Evolutionary conservation across 2,113 vertebrate genomes (phyloP), one percentile per base, ranked within the genome.

Genomic region (Perca fluviatilis): DNA sequence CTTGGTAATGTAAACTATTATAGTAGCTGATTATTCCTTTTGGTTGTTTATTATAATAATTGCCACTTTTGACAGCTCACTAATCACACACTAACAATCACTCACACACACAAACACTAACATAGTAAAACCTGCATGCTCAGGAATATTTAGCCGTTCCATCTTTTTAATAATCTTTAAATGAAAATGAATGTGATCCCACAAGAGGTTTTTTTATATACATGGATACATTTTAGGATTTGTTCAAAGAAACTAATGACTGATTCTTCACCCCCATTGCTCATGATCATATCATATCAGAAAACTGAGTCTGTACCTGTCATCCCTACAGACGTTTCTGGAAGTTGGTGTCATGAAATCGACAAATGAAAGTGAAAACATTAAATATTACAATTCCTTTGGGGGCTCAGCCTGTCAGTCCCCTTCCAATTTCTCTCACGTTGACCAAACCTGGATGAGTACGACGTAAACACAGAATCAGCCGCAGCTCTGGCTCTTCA

Each of bases 1-100:
- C 40, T 54, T 54, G 53, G 15, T 47, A n/a, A 50, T 18, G n/a
- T 10, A 63, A 63, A 40, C 57, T 49, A 11, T 47, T 14, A 12
- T 21, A 57, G 18, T 71, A 19, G 47, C 43, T 68, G 25, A 77
- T 65, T 74, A 64, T 84, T 86, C 56, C 12, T 62, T 23, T 60
- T 43, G 16, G 46, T 60, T 77, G 50, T 64, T 67, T 8, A 64
- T 68, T 68, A 6, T 66, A 56, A 61, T 67, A 61, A 71, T 69
- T 63, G 61, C 25, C 47, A 80, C 70, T 63, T 36, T 49, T 47
- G 62, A n/a, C 61, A 40, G 46, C 23, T 68, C 15, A 16, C 50
- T 49, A 21, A 46, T 82, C 46, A 66, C 21, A 11, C 18, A 75
- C 30, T 43, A 23, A 19, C 9, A 64, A 36, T 56, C 27, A 74